Evolutionary conservation across 2,113 vertebrate genomes (phyloP).

Genomic region (Pristiophorus japonicus): DNA sequence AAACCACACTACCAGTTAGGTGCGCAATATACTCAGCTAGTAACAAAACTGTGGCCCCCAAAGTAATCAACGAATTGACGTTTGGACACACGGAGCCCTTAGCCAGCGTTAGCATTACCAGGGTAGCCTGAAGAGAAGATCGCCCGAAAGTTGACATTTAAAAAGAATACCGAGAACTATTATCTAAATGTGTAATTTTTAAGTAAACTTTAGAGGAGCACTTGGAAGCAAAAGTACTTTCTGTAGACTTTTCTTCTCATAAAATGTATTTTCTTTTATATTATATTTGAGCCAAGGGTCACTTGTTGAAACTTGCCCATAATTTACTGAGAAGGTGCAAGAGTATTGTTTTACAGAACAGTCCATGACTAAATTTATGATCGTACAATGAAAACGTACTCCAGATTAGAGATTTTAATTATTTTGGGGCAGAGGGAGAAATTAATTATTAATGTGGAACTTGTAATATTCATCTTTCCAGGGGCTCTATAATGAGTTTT

Average conservation of each 20-base stretch:
- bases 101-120: not conserved
- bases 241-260: not conserved
- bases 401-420: not conserved
- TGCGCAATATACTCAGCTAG: not conserved
- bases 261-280: not conserved
- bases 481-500: not conserved
- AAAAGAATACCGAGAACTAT: not conserved
- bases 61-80: not conserved
- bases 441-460: not conserved
- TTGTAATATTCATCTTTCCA: not conserved
- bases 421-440: not conserved
- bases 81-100: not conserved
- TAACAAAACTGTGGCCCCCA: not conserved
- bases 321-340: not conserved
- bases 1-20: not conserved
- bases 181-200: not conserved
- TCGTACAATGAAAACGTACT: not conserved
- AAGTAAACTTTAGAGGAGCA: not conserved
- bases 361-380: not conserved
- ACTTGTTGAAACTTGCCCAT: not conserved
- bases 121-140: not conserved
- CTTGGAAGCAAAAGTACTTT: not conserved
- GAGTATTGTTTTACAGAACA: not conserved
- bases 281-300: no score
- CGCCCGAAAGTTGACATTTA: not conserved